A percentile compares a stretch with the other conserved stretches of the same genome.
These are phyloP conservation scores for Willowsia nigromaculata DNA, from an alignment of 2,888 invertebrate species.

Conservation along the genomic window DNA sequence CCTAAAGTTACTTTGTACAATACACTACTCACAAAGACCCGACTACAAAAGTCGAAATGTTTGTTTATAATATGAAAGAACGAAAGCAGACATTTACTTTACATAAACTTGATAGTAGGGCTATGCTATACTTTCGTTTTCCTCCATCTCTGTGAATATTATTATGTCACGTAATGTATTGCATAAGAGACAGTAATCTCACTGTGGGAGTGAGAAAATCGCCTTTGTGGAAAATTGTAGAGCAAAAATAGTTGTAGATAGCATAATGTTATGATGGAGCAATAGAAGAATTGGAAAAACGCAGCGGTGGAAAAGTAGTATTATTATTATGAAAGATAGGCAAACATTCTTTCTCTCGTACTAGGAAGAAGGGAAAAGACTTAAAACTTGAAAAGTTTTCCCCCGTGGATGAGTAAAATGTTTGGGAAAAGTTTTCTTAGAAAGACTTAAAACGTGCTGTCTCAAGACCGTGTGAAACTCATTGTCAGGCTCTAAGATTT, in stretches of 20 bases:
- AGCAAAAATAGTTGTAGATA: neutral
- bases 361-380: neutral
- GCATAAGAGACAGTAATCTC: constrained; percentile 29
- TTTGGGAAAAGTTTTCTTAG: neutral
- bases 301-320: neutral
- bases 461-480: neutral
- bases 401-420: neutral
- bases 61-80: no score
- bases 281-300: neutral
- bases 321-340: neutral
- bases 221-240: constrained; percentile 16
- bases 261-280: neutral
- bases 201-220: neutral
- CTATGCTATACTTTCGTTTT: neutral
- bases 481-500: no score
- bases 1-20: neutral
- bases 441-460: neutral
- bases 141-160: constrained; percentile 11
- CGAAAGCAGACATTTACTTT: no score
- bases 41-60: no score
- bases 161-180: constrained; percentile 57
- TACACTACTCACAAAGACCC: neutral
- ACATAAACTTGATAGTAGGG: neutral
- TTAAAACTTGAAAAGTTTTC: neutral
- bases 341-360: neutral